Evolutionary conservation across 2,888 invertebrate genomes (phyloP), one percentile per base, ranked within the genome.

Genomic region (Luperina testacea): DNA sequence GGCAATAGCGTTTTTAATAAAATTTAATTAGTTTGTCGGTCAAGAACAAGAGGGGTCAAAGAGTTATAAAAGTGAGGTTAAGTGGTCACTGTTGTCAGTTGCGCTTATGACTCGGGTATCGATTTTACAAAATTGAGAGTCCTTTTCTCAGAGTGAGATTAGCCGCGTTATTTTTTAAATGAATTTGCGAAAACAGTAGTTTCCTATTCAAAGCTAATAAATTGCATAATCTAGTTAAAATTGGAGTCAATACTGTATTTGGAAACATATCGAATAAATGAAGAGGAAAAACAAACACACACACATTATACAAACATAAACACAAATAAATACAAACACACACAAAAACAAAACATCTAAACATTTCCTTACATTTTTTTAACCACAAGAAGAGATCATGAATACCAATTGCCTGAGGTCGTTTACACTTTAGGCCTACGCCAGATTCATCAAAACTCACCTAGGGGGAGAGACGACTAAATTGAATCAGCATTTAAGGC

Each of bases 401-500:
- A 9, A 13, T 8, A n/a, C 4, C 5, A 32, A 65, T 38, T 38
- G 27, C 20, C 38, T 13, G 51, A 51, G 7, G 5, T 11, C 24
- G 38, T 68, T 77, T 68, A 48, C 15, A 63, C 45, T 82, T 80
- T 9, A 57, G 48, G 24, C 77, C 83, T 9, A 45, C 67, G 3
- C 77, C 80, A 76, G 82, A 82, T 27, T 82, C 61, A 83, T 78
- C 51, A 83, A 78, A 32, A 38, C 59, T 57, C 38, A 76, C 61
- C 17, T 63, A 83, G 59, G 68, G 71, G 71, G 67, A 71, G 70
- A 67, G 53, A 53, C 70, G 78, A 3, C 51, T 65, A 77, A 83
- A 83, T 81, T 69, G 83, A 70, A 81, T 78, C 78, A 81, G 42
- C 83, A 61, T 79, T 78, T 78, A 84, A 84, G 61, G 79, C 48